Base-by-base conservation (phyloP, 2,797 vertebrate species). In the Pteronotus mesoamericanus region DNA sequence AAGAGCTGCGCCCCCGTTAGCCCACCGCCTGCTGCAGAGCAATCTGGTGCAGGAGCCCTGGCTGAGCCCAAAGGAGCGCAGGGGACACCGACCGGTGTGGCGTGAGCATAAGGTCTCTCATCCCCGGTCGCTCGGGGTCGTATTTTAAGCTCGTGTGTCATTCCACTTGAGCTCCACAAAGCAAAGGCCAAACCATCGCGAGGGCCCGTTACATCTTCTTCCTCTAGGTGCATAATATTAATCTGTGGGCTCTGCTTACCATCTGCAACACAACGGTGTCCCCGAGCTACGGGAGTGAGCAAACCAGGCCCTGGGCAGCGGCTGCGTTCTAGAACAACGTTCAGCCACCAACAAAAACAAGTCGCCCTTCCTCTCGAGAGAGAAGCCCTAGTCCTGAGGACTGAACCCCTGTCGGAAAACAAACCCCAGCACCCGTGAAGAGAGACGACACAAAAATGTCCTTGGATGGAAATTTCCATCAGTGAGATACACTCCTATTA, bases 401-500 rank as follows among this genome's bases (percentile, higher is more conserved):
- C 71, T 26, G 92, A 88, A 55, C 39, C 37, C 24, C 9, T 39
- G 29, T 77, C 69, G 91, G 57, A 86, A 64, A 93, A 91, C 55
- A 75, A 95, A 94, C 68, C 64, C 91, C 92, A 26, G 4, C 22
- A 39, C 34, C 57, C n/a, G 24, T 55, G 85, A 89, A 95, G 89
- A 84, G 53, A 86, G 79, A 74, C 10, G 68, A 64, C 9, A 37
- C 69, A 90, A 89, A 94, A 90, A 94, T 14, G 95, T 34, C 83
- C 57, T 61, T 48, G 5, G 39, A 44, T 91, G 51, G 46, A 96
- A 91, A 96, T 91, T 96, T 95, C 84, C 90, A 94, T 46, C 55
- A 55, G 53, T 32, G 26, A 84, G 26, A 89, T 53, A 89, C 0
- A 44, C 48, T 93, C 32, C n/a, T 29, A 34, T 79, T 42, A 79